A percentile compares a stretch with the other conserved stretches of the same genome.
Evolutionary conservation across 2,113 vertebrate genomes (phyloP).

Genomic region (Puffinus mauretanicus): DNA sequence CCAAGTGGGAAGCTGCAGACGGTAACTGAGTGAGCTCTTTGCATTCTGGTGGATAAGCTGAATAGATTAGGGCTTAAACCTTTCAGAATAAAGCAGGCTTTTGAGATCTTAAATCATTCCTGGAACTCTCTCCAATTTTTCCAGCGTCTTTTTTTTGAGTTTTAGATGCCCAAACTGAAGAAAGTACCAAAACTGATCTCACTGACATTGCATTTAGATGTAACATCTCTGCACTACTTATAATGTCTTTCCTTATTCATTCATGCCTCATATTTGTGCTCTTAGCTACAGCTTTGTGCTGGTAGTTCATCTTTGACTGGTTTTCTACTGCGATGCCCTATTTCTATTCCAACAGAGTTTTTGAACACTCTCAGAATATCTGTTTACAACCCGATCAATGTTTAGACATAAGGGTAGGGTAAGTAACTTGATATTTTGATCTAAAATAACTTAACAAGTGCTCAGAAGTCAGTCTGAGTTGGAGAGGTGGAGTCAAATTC

Average conservation of each 20-base stretch:
- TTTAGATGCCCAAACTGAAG: not conserved
- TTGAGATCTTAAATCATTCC: not conserved
- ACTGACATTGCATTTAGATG: not conserved
- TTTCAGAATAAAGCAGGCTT: not conserved
- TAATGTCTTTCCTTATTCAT: not conserved
- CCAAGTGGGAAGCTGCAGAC: not conserved
- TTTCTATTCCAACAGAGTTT: slow-evolving; percentile 1
- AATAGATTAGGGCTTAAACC: slow-evolving; percentile 24
- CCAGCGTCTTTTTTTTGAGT: not conserved
- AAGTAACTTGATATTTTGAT: slow-evolving; percentile 2
- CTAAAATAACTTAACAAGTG: not conserved
- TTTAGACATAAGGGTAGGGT: not conserved
- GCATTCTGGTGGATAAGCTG: not conserved
- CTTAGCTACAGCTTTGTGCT: not conserved
- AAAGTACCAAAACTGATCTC: not conserved
- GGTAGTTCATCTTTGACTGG: not conserved
- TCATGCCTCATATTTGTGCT: not conserved
- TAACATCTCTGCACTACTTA: not conserved
- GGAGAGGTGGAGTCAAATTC: not conserved
- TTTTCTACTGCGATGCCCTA: not conserved
- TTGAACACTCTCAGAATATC: not conserved
- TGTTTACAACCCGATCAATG: not conserved
- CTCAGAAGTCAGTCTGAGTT: not conserved
- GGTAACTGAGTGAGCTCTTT: not conserved
- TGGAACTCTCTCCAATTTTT: not conserved